Conservation (phyloP, 2,888 invertebrate species). For the Elegia similella region DNA sequence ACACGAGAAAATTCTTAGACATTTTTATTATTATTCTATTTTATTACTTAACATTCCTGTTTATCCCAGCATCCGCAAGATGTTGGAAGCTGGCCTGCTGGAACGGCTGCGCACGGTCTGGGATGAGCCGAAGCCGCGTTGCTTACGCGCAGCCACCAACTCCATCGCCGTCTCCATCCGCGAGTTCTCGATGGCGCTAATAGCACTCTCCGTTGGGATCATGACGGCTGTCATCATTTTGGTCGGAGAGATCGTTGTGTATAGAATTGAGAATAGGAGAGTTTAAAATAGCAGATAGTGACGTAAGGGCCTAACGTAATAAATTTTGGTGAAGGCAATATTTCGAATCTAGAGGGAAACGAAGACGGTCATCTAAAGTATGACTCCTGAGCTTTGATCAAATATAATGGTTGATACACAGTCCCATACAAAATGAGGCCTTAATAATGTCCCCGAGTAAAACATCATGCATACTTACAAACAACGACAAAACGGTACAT, state of each 20-base stretch:
- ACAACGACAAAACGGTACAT: no score
- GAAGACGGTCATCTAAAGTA: no score
- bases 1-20: no score
- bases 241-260: conserved; percentile 47
- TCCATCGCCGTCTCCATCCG: conserved; percentile 77
- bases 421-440: no score
- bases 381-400: no score
- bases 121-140: conserved; percentile 82
- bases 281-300: not conserved
- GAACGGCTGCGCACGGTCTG: conserved; percentile 78
- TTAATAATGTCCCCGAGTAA: no score
- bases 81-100: conserved; percentile 82
- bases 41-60: no score
- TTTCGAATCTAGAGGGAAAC: no score
- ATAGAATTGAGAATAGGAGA: conserved; percentile 17
- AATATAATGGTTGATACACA: no score
- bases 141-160: conserved; percentile 72
- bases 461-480: no score
- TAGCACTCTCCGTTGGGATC: conserved; percentile 75
- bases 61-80: conserved; percentile 81
- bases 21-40: no score
- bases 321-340: not conserved
- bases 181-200: conserved; percentile 82
- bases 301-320: not conserved
- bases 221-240: conserved; percentile 56